These are phyloP conservation scores for Patiria pectinifera DNA, from an alignment of 53 echinoderm and acorn worm genomes.

Conservation along the genomic window DNA sequence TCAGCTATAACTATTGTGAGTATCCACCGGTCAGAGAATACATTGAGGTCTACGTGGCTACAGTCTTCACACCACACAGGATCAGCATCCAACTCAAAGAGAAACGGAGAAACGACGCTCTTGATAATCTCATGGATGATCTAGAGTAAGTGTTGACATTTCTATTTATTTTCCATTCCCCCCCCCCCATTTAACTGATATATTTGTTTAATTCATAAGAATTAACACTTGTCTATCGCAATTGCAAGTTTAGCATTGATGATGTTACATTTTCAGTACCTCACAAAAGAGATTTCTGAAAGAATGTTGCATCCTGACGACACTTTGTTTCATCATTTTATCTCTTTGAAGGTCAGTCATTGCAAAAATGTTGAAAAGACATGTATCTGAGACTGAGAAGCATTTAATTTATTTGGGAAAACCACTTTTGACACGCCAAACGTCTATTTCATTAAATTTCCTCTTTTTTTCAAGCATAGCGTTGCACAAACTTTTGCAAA, in stretches of 20 bases:
- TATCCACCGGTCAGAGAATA: slow-evolving; percentile 79
- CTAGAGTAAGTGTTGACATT: slow-evolving; percentile 83
- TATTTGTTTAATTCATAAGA: too few relatives aligned
- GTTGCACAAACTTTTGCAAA: too few relatives aligned
- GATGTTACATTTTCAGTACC: background rate
- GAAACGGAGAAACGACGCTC: slow-evolving; percentile 65
- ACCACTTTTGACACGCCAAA: too few relatives aligned
- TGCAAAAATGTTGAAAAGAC: too few relatives aligned
- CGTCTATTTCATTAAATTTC: too few relatives aligned
- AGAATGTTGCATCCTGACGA: background rate
- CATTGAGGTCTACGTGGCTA: slow-evolving; percentile 90
- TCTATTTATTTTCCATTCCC: background rate
- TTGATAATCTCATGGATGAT: slow-evolving; percentile 91
- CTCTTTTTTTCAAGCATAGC: too few relatives aligned
- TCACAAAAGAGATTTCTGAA: background rate
- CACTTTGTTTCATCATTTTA: background rate
- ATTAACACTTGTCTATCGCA: too few relatives aligned
- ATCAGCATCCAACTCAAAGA: slow-evolving; percentile 82
- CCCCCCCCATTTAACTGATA: too few relatives aligned
- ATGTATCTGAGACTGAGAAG: too few relatives aligned
- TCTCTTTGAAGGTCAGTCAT: too few relatives aligned
- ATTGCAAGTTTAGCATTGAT: too few relatives aligned
- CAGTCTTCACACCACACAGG: slow-evolving; percentile 85
- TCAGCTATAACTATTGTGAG: slow-evolving; percentile 63
- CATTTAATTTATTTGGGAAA: too few relatives aligned